Percentiles rank a stretch among this genome's conserved stretches.
These are phyloP conservation scores for Drosophila varians DNA, from an alignment of 1,140 invertebrate species.

Conservation along the genomic window DNA sequence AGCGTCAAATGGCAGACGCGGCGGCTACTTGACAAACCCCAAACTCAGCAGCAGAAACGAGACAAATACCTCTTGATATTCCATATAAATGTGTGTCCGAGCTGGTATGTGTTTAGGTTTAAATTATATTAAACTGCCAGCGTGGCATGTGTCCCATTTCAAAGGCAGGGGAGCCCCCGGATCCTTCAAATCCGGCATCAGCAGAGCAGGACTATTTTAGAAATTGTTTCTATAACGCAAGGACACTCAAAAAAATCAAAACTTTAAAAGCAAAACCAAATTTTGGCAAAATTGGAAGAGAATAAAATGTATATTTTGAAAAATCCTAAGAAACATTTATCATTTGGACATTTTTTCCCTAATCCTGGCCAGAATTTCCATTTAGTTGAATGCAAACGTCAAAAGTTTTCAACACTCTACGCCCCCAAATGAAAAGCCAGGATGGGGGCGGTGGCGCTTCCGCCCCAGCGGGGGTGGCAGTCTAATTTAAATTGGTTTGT, in stretches of 20 bases:
- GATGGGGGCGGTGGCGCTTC: slow-evolving; percentile 2
- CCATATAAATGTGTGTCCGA: slow-evolving; percentile 26
- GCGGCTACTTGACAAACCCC: slow-evolving; percentile 70
- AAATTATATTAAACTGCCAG: slow-evolving; percentile 79
- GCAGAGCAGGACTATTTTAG: slow-evolving; percentile 15
- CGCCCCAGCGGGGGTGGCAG: slow-evolving; percentile 13
- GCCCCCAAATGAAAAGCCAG: slow-evolving; percentile 14
- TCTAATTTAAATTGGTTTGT: slow-evolving; percentile 82
- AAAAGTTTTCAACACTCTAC: slow-evolving; percentile 73
- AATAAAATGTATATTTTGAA: neutral
- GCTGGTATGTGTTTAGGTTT: slow-evolving; percentile 72
- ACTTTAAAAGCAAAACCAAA: too few species aligned
- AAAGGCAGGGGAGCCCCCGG: slow-evolving; percentile 21
- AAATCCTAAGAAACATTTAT: slow-evolving; percentile 57
- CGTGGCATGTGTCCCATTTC: slow-evolving; percentile 76
- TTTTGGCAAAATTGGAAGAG: too few species aligned
- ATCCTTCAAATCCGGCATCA: slow-evolving; percentile 3
- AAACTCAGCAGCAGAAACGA: slow-evolving; percentile 34
- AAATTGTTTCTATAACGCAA: slow-evolving; percentile 69
- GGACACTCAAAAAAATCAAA: slow-evolving; percentile 16
- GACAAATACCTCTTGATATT: slow-evolving; percentile 39
- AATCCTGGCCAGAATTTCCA: slow-evolving; percentile 52
- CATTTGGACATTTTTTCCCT: slow-evolving; percentile 23
- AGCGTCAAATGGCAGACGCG: slow-evolving; percentile 74
- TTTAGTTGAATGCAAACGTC: slow-evolving; percentile 77